These are phyloP conservation scores for Spea bombifrons DNA, from an alignment of 2,113 vertebrate genomes.

Conservation along the genomic window DNA sequence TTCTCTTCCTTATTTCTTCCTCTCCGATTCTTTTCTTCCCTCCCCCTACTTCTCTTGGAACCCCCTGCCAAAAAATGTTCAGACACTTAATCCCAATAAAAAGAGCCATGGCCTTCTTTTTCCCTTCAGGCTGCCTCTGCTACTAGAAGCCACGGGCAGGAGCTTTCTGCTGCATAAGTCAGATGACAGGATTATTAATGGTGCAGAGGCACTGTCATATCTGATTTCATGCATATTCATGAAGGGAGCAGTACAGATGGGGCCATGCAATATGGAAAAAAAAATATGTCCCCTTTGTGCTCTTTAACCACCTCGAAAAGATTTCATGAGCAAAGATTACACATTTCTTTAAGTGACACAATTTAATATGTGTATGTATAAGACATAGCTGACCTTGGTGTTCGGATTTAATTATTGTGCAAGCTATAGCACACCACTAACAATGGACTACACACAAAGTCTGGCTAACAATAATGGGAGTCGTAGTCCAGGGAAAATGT, in stretches of 20 bases:
- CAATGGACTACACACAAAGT: too few species aligned
- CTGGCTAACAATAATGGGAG: too few species aligned
- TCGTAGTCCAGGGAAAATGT: too few species aligned
- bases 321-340: slow-evolving; percentile 65
- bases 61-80: slow-evolving; percentile 65
- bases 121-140: slow-evolving; percentile 68
- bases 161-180: slow-evolving; percentile 79
- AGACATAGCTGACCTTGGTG: slow-evolving; percentile 18
- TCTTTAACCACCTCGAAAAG: slow-evolving; percentile 57
- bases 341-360: slow-evolving; percentile 17
- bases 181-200: slow-evolving; percentile 98
- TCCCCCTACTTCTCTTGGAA: slow-evolving; percentile 58
- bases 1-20: slow-evolving; percentile 57
- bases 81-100: slow-evolving; percentile 70
- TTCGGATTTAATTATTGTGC: too few species aligned
- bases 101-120: slow-evolving; percentile 55
- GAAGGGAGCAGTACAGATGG: slow-evolving; percentile 83
- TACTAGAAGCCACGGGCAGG: slow-evolving; percentile 69
- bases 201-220: slow-evolving; percentile 80
- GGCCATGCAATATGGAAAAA: slow-evolving; percentile 60
- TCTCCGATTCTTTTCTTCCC: slow-evolving; percentile 47
- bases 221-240: slow-evolving; percentile 95
- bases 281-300: slow-evolving; percentile 28
- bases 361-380: slow-evolving; percentile 3
- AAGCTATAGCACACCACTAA: too few species aligned